A percentile compares a stretch with the other conserved stretches of the same genome.
Conservation (phyloP, 1,140 invertebrate genomes). For the Eurosta solidaginis region DNA sequence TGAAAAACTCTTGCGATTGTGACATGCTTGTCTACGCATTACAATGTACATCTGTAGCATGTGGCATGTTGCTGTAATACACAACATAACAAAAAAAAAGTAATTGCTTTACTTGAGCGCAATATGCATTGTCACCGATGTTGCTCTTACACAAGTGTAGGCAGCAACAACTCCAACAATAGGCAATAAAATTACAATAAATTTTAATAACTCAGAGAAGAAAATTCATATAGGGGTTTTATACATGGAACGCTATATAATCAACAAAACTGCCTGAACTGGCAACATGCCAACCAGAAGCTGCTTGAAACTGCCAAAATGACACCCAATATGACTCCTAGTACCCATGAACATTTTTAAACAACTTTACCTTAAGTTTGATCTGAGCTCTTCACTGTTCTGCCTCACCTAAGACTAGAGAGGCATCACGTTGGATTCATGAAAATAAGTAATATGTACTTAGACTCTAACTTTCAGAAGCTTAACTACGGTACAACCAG, state of each 20-base stretch:
- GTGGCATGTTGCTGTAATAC: not conserved
- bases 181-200: not conserved
- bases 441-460: too few species aligned
- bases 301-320: not conserved
- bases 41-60: not conserved
- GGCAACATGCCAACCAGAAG: not conserved
- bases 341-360: not conserved
- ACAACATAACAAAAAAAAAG: not conserved
- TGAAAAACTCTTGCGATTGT: not conserved
- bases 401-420: too few species aligned
- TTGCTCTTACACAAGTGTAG: not conserved
- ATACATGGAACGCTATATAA: too few species aligned
- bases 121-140: not conserved
- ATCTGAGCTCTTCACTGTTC: not conserved
- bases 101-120: not conserved
- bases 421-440: too few species aligned
- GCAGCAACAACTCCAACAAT: not conserved
- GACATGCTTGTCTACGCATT: not conserved
- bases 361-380: not conserved
- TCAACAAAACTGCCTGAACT: not conserved
- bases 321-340: not conserved
- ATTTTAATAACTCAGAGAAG: not conserved
- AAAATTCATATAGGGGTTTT: not conserved
- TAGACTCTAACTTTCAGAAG: too few species aligned
- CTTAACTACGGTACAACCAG: too few species aligned